Conservation (phyloP, 2,888 invertebrate genomes). For the Hylaea fasciaria region DNA sequence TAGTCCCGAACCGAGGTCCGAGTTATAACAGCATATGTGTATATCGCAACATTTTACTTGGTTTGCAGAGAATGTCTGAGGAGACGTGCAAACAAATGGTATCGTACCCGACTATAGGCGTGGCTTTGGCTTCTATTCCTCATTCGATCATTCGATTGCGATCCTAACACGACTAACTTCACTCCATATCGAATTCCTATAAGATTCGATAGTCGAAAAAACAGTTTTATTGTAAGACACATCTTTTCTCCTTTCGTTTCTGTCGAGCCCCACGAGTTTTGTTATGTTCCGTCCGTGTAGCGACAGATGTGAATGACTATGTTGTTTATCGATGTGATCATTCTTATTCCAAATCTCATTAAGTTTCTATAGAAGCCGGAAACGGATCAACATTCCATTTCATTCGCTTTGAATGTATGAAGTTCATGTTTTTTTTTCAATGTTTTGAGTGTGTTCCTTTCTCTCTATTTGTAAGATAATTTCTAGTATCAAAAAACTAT, state of each 20-base stretch:
- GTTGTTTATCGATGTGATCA: constrained; percentile 77
- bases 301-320: constrained; percentile 69
- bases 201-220: constrained; percentile 59
- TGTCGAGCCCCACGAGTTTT: constrained; percentile 67
- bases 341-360: constrained; percentile 50
- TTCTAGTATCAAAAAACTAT: constrained; percentile 41
- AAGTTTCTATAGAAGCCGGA: constrained; percentile 45
- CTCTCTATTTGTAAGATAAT: constrained; percentile 56
- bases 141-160: constrained; percentile 80
- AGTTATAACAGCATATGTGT: constrained; percentile 49
- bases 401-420: constrained; percentile 81
- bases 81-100: constrained; percentile 93
- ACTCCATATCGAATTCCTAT: constrained; percentile 62
- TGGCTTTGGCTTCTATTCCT: constrained; percentile 83
- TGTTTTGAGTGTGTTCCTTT: constrained; percentile 59
- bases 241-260: constrained; percentile 55
- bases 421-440: constrained; percentile 55
- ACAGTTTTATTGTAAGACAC: constrained; percentile 60
- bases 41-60: constrained; percentile 82
- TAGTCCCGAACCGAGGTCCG: constrained; percentile 8
- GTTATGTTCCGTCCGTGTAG: constrained; percentile 80
- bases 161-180: constrained; percentile 81
- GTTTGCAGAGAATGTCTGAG: constrained; percentile 93
- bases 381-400: constrained; percentile 56
- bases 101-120: constrained; percentile 83